phyloP scores from a whole-genome alignment of 1,140 invertebrate genomes.

The Colletes gigas region DNA sequence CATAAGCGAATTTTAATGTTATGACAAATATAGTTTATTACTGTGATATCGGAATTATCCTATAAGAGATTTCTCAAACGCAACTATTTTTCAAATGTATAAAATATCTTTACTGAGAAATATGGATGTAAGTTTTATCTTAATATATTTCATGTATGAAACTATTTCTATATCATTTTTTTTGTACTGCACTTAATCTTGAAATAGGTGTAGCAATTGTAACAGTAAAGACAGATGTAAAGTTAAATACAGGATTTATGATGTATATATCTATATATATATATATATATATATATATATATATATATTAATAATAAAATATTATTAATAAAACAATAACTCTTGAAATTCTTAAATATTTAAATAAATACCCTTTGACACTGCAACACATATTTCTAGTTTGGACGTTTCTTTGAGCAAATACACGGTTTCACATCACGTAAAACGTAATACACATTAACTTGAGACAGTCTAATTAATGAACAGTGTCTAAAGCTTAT shows the following conservation, averaged over 20 bases:
- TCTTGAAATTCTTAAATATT: too few species aligned
- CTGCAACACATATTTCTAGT: too few species aligned
- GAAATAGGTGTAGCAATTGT: constrained; percentile 14
- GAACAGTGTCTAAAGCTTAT: too few species aligned
- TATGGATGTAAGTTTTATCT: constrained; percentile 8
- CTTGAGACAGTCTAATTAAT: too few species aligned
- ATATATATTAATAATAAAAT: too few species aligned
- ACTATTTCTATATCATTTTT: constrained; percentile 36
- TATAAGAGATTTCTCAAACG: constrained; percentile 48
- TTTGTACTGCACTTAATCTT: constrained; percentile 45
- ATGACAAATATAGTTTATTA: constrained; percentile 51
- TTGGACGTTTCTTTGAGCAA: too few species aligned
- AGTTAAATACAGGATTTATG: neutral
- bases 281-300: too few species aligned
- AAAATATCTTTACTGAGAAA: constrained; percentile 15
- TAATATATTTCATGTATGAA: constrained; percentile 30
- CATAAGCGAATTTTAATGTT: constrained; percentile 40
- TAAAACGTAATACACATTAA: too few species aligned
- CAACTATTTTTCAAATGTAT: constrained; percentile 53
- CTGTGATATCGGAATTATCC: constrained; percentile 61
- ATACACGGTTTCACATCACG: too few species aligned
- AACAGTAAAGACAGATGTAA: neutral
- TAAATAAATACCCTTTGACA: too few species aligned
- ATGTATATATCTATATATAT: neutral
- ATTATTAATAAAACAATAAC: neutral